These are phyloP conservation scores for Osedax frankpressi DNA, from an alignment of 2,888 invertebrate species.

Conservation along the genomic window DNA sequence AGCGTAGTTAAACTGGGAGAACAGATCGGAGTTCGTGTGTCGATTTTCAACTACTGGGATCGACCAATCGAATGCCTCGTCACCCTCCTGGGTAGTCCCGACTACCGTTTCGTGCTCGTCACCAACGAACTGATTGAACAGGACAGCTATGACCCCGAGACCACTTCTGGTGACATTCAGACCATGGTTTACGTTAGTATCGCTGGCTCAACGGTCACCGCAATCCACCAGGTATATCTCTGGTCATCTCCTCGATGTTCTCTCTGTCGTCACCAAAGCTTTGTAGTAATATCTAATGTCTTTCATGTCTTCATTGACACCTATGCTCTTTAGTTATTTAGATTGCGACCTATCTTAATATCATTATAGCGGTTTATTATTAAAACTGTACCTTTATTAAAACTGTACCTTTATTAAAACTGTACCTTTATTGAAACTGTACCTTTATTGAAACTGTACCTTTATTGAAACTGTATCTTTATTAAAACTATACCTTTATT, in stretches of 20 bases:
- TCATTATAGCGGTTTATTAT: no score
- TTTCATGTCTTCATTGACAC: no score
- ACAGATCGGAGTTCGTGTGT: slow-evolving; percentile 78
- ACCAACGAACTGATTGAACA: background rate
- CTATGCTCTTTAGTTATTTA: no score
- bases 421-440: no score
- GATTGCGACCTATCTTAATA: no score
- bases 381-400: no score
- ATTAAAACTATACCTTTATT: no score
- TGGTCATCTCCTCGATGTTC: background rate
- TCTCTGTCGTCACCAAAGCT: background rate
- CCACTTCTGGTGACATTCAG: slow-evolving; percentile 83
- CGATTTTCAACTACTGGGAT: slow-evolving; percentile 84
- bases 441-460: no score
- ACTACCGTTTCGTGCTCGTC: slow-evolving; percentile 52
- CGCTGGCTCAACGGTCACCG: background rate
- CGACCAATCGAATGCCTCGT: slow-evolving; percentile 53
- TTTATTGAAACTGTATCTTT: no score
- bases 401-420: no score
- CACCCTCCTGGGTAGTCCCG: slow-evolving; percentile 66
- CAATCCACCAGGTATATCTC: background rate
- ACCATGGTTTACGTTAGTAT: slow-evolving; percentile 62
- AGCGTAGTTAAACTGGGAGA: slow-evolving; percentile 69
- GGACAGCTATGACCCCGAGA: slow-evolving; percentile 74
- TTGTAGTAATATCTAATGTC: no score